Percentiles rank a stretch among this genome's conserved stretches.
Conservation (phyloP, 1,140 invertebrate genomes). For the Linepithema humile region DNA sequence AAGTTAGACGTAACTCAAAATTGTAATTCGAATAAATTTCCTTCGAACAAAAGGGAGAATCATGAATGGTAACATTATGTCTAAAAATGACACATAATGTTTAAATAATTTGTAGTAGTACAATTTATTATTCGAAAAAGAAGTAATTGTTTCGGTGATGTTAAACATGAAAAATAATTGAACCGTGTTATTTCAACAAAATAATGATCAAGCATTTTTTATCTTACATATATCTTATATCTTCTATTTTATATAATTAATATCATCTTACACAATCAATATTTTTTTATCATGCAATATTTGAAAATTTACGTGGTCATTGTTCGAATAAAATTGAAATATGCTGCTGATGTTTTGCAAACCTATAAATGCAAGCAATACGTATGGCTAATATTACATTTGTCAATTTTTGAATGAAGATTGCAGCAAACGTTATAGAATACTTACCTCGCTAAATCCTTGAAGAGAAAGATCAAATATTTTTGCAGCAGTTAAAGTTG, state of each 20-base stretch:
- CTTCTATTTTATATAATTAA: too few relatives aligned
- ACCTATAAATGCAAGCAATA: conserved; percentile 61
- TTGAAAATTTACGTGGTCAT: conserved; percentile 49
- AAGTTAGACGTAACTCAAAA: conserved; percentile 5
- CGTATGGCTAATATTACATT: background rate
- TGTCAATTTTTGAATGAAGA: background rate
- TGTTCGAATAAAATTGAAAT: conserved; percentile 76
- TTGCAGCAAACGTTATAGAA: background rate
- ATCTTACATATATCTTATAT: too few relatives aligned
- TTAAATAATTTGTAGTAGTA: background rate
- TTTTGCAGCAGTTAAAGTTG: conserved; percentile 73
- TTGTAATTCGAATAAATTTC: background rate
- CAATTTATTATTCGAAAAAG: conserved; percentile 24
- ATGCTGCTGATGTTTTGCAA: conserved; percentile 78
- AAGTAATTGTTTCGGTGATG: background rate
- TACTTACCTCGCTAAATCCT: conserved; percentile 74
- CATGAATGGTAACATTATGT: background rate
- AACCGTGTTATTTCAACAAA: background rate
- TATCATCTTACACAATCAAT: too few relatives aligned
- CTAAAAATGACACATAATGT: conserved; percentile 1
- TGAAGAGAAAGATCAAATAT: conserved; percentile 73
- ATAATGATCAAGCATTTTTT: background rate
- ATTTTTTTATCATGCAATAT: too few relatives aligned
- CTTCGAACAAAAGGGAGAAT: background rate
- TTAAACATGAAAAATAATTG: background rate